These are phyloP conservation scores for Stichodactyla mertensii DNA, from an alignment of 64 coral and sea anemone species.

Conservation along the genomic window DNA sequence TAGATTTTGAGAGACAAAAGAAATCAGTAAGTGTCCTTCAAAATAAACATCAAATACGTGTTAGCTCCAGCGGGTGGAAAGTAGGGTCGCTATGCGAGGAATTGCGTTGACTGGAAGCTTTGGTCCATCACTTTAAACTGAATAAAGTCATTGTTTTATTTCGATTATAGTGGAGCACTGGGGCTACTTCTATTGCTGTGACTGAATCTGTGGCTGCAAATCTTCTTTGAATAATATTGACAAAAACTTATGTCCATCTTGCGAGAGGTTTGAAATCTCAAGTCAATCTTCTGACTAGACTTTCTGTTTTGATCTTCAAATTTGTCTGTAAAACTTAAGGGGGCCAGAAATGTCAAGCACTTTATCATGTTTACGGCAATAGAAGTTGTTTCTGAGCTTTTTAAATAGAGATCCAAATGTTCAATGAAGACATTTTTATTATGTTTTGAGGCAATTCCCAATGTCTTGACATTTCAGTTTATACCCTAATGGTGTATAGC, in stretches of 20 bases:
- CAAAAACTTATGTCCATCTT: not conserved
- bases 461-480: not conserved
- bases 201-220: not conserved
- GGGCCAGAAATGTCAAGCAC: not conserved
- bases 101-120: not conserved
- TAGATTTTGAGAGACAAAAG: slow-evolving; percentile 5
- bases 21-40: not conserved
- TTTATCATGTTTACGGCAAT: not conserved
- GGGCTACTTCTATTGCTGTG: not conserved
- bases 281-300: slow-evolving; percentile 3
- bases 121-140: not conserved
- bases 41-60: not conserved
- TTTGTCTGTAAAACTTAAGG: not conserved
- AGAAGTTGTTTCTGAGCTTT: not conserved
- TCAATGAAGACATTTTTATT: not conserved
- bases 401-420: not conserved
- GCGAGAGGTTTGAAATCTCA: not conserved
- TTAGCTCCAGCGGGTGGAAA: not conserved
- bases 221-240: not conserved
- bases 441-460: not conserved
- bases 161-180: not conserved
- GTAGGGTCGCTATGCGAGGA: not conserved
- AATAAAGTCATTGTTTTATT: not conserved
- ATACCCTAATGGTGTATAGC: not conserved
- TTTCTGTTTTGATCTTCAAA: slow-evolving; percentile 4